These are phyloP conservation scores for Coluber constrictor DNA, from an alignment of 2,797 vertebrate species.

Conservation along the genomic window DNA sequence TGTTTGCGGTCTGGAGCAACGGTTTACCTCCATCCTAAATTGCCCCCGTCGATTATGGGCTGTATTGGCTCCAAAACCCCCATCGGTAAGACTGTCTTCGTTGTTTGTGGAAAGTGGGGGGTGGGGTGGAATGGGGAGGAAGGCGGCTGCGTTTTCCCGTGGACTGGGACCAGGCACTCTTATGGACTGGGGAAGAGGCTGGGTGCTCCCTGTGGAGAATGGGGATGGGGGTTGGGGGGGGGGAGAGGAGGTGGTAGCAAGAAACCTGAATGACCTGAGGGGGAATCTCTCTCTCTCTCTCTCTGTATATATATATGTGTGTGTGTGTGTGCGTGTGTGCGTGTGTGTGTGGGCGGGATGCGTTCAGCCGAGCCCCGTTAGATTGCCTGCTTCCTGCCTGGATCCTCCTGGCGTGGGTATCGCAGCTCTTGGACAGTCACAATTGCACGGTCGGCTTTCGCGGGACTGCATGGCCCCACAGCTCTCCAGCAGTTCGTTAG, in stretches of 20 bases:
- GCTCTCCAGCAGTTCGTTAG: not conserved
- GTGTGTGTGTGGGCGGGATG: slow-evolving; percentile 52
- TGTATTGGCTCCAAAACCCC: slow-evolving; percentile 73
- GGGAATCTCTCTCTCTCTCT: not conserved
- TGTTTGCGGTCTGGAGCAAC: slow-evolving; percentile 52
- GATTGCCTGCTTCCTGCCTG: not conserved
- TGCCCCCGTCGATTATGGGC: slow-evolving; percentile 79
- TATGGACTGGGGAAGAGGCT: not conserved
- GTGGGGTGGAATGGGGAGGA: not conserved
- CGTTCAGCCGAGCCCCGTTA: not conserved
- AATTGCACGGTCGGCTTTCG: not conserved
- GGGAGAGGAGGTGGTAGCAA: slow-evolving; percentile 27
- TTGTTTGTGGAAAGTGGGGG: slow-evolving; percentile 22
- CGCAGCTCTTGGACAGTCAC: not conserved
- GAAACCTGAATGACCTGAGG: not conserved
- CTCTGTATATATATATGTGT: not conserved
- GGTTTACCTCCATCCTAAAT: slow-evolving; percentile 54
- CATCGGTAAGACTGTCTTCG: slow-evolving; percentile 68
- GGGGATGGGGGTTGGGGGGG: not conserved
- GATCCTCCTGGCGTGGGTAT: not conserved
- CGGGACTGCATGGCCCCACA: not conserved
- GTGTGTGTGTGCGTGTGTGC: not conserved
- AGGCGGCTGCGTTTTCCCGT: not conserved
- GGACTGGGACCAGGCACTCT: not conserved
- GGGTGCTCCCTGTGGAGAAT: not conserved